Evolutionary conservation across 2,797 vertebrate species (phyloP).

Genomic region (Trachurus trachurus): DNA sequence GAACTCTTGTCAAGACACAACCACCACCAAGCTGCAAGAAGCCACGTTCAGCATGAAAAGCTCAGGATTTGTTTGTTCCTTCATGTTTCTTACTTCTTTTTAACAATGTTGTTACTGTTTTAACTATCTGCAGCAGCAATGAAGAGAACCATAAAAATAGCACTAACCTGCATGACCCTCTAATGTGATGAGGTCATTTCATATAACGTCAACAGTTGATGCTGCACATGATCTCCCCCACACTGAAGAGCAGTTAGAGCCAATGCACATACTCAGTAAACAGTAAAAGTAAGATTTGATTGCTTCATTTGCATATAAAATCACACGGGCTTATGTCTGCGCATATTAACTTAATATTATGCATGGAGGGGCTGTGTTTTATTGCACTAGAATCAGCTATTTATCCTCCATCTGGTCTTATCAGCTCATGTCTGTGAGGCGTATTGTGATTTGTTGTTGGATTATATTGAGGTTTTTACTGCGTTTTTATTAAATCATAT

Average conservation of each 20-base stretch:
- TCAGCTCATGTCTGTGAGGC: slow-evolving; percentile 22
- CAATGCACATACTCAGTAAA: neutral
- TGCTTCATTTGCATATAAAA: slow-evolving; percentile 37
- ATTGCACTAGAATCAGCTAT: slow-evolving; percentile 16
- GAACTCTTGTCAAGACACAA: no score
- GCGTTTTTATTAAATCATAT: slow-evolving; percentile 41
- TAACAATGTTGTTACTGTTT: neutral
- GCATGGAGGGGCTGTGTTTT: slow-evolving; percentile 28
- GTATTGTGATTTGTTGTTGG: slow-evolving; percentile 19
- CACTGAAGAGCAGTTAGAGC: neutral
- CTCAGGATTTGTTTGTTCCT: neutral
- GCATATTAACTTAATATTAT: slow-evolving; percentile 23
- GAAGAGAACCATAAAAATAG: slow-evolving; percentile 9
- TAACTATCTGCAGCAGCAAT: no score
- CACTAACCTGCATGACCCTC: slow-evolving; percentile 3
- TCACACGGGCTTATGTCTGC: slow-evolving; percentile 5
- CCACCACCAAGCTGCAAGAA: no score
- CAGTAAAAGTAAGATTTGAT: slow-evolving; percentile 9
- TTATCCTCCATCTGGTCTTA: slow-evolving; percentile 30
- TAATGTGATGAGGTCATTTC: slow-evolving; percentile 4
- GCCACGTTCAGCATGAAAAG: no score
- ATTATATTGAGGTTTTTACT: slow-evolving; percentile 30
- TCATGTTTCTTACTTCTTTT: neutral
- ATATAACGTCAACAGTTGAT: neutral
- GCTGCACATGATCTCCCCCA: neutral